Evolutionary conservation across 1,140 invertebrate species (phyloP).

Genomic region (Brachionus asplanchnoidis): DNA sequence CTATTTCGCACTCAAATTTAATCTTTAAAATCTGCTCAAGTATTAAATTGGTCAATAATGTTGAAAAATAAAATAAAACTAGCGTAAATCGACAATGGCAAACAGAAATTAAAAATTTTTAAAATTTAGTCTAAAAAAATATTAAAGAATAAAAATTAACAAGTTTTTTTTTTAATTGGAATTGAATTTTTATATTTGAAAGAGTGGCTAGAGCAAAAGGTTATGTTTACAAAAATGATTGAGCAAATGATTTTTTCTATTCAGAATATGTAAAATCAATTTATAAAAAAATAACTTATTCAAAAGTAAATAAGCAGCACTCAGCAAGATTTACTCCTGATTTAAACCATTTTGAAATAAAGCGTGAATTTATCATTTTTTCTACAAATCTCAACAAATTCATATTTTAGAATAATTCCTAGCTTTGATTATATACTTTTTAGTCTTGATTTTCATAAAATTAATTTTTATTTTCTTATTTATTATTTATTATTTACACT

Average conservation of each 20-base stretch:
- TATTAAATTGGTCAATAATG: too few relatives aligned
- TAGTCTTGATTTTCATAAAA: background rate
- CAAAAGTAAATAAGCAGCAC: background rate
- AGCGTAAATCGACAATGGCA: too few relatives aligned
- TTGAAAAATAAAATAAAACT: too few relatives aligned
- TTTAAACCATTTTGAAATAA: background rate
- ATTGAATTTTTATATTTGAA: too few relatives aligned
- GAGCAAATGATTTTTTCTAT: background rate
- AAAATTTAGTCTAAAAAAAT: too few relatives aligned
- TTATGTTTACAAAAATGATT: background rate
- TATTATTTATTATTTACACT: background rate
- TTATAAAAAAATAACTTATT: background rate
- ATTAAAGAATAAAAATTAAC: too few relatives aligned
- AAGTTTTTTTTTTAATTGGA: too few relatives aligned
- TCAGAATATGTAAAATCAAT: background rate
- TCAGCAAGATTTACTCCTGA: background rate
- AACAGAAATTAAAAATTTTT: too few relatives aligned
- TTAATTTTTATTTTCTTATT: background rate
- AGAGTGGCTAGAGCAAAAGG: background rate
- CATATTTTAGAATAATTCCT: background rate
- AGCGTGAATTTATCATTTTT: slow-evolving; percentile 2
- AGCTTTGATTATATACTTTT: background rate
- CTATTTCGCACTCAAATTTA: too few relatives aligned
- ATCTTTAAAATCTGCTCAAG: too few relatives aligned
- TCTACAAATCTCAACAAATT: background rate